Evolutionary conservation across 64 coral and sea anemone genomes (phyloP).

Genomic region (Actinia equina): DNA sequence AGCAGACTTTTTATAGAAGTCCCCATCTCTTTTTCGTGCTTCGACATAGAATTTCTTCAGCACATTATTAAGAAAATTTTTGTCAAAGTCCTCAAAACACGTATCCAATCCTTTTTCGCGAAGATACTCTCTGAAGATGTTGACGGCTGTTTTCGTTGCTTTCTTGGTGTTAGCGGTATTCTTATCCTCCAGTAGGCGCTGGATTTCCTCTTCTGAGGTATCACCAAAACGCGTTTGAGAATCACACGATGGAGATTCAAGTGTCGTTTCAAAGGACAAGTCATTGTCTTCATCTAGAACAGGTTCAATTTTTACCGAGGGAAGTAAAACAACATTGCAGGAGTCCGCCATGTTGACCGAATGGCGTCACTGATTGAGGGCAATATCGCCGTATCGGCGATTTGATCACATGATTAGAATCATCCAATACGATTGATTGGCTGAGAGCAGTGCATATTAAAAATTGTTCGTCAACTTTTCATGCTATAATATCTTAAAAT

Average conservation of each 20-base stretch:
- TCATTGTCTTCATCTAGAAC: constrained; percentile 22
- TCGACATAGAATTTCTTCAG: constrained; percentile 91
- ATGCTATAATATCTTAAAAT: no score
- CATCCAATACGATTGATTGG: background rate
- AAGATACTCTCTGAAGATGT: constrained; percentile 85
- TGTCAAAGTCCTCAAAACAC: constrained; percentile 68
- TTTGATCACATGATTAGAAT: constrained; percentile 12
- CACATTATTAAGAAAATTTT: constrained; percentile 51
- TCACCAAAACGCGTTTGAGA: constrained; percentile 64
- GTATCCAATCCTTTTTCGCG: constrained; percentile 79
- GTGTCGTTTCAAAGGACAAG: constrained; percentile 21
- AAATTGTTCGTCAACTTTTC: no score
- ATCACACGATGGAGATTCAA: constrained; percentile 45
- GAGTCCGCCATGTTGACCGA: constrained; percentile 42
- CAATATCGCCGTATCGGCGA: constrained; percentile 16
- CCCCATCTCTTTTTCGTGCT: constrained; percentile 85
- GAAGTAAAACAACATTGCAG: constrained; percentile 43
- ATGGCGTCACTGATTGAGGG: constrained; percentile 6
- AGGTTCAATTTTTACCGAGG: constrained; percentile 57
- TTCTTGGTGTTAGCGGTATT: constrained; percentile 70
- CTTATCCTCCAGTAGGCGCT: constrained; percentile 70
- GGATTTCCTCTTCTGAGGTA: constrained; percentile 87
- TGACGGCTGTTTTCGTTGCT: constrained; percentile 77
- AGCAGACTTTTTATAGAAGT: constrained; percentile 87
- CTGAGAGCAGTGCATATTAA: no score